A percentile compares a stretch with the other conserved stretches of the same genome.
Evolutionary conservation across 2,888 invertebrate genomes (phyloP).

Genomic region (Prosapia bicincta): DNA sequence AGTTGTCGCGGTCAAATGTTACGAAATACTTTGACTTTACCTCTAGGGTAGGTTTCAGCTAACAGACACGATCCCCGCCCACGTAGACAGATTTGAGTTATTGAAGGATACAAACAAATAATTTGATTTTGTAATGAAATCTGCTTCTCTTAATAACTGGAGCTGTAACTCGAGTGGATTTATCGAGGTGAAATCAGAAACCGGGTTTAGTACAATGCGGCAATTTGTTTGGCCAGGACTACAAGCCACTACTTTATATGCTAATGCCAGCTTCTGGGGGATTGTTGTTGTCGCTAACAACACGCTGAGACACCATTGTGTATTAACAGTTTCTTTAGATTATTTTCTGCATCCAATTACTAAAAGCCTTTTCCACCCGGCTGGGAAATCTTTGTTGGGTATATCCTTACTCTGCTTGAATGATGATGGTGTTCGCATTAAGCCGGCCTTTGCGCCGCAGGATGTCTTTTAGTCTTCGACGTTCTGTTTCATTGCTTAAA

Average conservation of each 20-base stretch:
- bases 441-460: neutral
- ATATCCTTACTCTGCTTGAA: neutral
- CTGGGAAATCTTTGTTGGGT: neutral
- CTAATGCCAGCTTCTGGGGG: neutral
- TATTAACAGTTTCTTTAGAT: neutral
- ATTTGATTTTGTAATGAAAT: conserved; percentile 2
- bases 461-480: neutral
- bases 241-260: neutral
- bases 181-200: conserved; percentile 1
- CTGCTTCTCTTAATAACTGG: neutral
- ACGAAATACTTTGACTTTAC: no score
- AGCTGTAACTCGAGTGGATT: neutral
- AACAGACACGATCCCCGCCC: neutral
- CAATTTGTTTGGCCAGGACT: neutral
- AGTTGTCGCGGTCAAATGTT: no score
- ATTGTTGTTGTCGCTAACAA: neutral
- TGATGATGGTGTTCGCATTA: neutral
- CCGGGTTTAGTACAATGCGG: neutral
- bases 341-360: conserved; percentile 2
- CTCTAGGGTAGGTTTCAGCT: no score
- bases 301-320: neutral
- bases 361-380: neutral
- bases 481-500: neutral
- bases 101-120: neutral
- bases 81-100: neutral